Evolutionary conservation across 1,140 invertebrate genomes (phyloP).

Genomic region (Drosophila carrolli): DNA sequence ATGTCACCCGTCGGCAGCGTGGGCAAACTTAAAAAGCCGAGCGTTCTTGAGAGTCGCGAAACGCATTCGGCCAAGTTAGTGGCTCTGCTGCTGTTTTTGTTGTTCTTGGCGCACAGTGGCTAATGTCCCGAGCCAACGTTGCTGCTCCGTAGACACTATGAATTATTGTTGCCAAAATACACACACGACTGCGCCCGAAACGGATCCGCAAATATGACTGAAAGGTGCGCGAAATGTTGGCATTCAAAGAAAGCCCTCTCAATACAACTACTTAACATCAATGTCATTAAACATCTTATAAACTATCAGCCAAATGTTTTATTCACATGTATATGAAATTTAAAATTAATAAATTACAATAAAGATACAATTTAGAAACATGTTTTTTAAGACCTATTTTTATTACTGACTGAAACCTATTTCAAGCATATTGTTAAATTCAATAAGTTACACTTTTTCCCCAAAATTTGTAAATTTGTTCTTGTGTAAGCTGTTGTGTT

Average conservation of each 20-base stretch:
- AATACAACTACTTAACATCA: background rate
- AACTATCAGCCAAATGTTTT: too few species aligned
- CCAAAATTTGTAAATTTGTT: too few species aligned
- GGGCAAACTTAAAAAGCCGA: slow-evolving; percentile 28
- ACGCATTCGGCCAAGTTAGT: slow-evolving; percentile 61
- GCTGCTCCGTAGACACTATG: slow-evolving; percentile 41
- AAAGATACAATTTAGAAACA: too few species aligned
- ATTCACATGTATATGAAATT: too few species aligned
- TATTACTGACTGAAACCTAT: too few species aligned
- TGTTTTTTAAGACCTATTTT: too few species aligned
- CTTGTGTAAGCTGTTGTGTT: too few species aligned
- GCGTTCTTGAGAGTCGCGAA: slow-evolving; percentile 50
- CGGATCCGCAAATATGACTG: slow-evolving; percentile 22
- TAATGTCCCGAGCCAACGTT: slow-evolving; percentile 40
- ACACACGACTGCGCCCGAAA: slow-evolving; percentile 27
- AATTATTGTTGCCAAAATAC: slow-evolving; percentile 66
- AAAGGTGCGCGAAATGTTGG: slow-evolving; percentile 33
- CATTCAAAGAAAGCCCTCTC: background rate
- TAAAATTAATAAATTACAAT: too few species aligned
- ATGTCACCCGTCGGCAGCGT: slow-evolving; percentile 67
- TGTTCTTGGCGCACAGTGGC: slow-evolving; percentile 55
- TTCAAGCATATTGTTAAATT: too few species aligned
- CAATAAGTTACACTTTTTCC: too few species aligned
- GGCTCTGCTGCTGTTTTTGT: slow-evolving; percentile 16
- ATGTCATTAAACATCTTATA: background rate